A percentile compares a stretch with the other conserved stretches of the same genome.
Conservation (phyloP, 2,113 vertebrate species). For the Furnarius figulus region DNA sequence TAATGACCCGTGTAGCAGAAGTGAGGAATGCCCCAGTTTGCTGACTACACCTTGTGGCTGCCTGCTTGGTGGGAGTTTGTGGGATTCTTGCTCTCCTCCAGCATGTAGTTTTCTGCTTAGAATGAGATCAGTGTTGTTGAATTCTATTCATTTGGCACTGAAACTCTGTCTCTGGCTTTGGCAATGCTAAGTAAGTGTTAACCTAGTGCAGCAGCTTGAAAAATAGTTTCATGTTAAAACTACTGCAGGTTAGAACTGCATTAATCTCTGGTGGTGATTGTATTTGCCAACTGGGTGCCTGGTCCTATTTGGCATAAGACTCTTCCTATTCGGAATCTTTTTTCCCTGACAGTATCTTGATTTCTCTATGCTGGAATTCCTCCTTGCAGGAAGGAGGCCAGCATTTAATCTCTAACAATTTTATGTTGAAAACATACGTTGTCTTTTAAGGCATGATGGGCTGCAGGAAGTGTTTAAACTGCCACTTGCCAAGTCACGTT, state of each 20-base stretch:
- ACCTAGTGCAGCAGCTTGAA: not conserved
- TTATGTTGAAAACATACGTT: not conserved
- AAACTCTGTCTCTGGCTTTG: not conserved
- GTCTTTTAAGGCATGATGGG: not conserved
- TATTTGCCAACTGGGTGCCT: not conserved
- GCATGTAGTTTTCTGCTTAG: not conserved
- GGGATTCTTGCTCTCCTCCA: not conserved
- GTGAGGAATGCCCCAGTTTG: not conserved
- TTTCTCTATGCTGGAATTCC: not conserved
- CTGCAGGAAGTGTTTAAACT: slow-evolving; percentile 29
- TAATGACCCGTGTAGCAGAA: not conserved
- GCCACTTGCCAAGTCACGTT: not conserved
- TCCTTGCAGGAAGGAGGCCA: not conserved
- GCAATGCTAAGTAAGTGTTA: not conserved
- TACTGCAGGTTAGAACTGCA: not conserved
- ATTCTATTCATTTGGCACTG: not conserved
- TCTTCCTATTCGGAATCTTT: not conserved
- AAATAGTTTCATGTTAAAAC: not conserved
- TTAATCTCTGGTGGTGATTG: not conserved
- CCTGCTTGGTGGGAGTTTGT: not conserved
- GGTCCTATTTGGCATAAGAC: not conserved
- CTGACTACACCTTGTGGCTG: not conserved
- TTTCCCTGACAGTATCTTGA: not conserved
- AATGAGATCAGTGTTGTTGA: not conserved
- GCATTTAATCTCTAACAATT: not conserved